Evolutionary conservation across 2,888 invertebrate genomes (phyloP), one percentile per base, ranked within the genome.

Genomic region (Pyralis farinalis): DNA sequence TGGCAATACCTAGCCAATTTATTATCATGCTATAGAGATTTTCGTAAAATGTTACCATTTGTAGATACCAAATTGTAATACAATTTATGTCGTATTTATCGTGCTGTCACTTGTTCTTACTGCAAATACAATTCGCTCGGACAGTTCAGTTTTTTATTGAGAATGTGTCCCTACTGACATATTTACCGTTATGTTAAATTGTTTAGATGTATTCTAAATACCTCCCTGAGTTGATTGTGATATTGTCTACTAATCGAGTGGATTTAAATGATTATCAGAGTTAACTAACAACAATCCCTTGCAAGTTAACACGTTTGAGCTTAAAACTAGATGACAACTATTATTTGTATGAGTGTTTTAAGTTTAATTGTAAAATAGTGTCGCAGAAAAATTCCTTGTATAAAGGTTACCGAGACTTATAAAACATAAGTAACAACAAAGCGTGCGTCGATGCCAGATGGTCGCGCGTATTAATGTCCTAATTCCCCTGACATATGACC

Each of bases 401-500:
- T 7, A 12, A 10, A 10, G 11, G 7, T 6, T 3, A 31, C 4
- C 16, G 12, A 12, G 7, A 12, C 11, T 1, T 1, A 12, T 31
- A 12, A 47, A 44, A 44, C 21, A 43, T 42, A 35, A 51, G 37
- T 32, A 31, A 35, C 37, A 42, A 31, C 7, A 31, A 31, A 53
- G n/a, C 58, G 54, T 55, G 41, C 53, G 55, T 35, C 37, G 49
- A 55, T 45, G 61, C 75, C 84, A 84, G 73, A 83, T 83, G 84
- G 80, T 60, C 58, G 50, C 57, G 55, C 51, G 51, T 53, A 61
- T 61, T 64, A 65, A 60, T 70, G 83, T 74, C 79, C 84, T 72
- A 77, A 77, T 85, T 87, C 78, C 74, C 75, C 72, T 81, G 85
- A 84, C 81, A 77, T 79, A 73, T 81, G 85, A 84, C 86, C 85